Percentiles rank a stretch among this genome's conserved stretches.
Evolutionary conservation across 2,113 vertebrate species (phyloP).

Genomic region (Cygnus atratus): DNA sequence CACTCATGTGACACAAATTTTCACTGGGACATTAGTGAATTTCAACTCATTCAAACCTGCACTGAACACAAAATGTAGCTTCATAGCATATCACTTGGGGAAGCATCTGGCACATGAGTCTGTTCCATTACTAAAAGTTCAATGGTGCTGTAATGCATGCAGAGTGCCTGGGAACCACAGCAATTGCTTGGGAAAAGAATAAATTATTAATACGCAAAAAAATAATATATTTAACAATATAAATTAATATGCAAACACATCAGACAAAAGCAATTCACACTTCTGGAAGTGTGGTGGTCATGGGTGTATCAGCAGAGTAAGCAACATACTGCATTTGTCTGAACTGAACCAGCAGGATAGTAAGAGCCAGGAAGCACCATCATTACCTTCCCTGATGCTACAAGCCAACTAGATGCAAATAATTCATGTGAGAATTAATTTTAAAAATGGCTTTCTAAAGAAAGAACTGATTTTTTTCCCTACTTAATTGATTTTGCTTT

Average conservation of each 20-base stretch:
- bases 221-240: neutral
- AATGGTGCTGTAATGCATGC: neutral
- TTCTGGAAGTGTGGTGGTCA: rapidly evolving
- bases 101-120: neutral
- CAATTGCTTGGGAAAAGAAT: neutral
- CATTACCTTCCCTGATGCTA: neutral
- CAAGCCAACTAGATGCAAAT: neutral
- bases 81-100: neutral
- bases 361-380: neutral
- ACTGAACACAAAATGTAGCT: neutral
- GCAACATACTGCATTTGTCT: neutral
- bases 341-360: neutral
- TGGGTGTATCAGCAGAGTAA: neutral
- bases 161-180: neutral
- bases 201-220: neutral
- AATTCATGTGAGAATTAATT: neutral
- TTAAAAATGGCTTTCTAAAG: neutral
- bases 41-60: neutral
- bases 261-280: neutral
- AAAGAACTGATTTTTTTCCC: neutral
- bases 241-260: neutral
- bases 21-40: neutral
- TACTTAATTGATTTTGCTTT: neutral
- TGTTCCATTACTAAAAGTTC: neutral
- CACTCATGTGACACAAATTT: too few species aligned